Conservation (phyloP, 2,113 vertebrate species). For the Xerus inauris region DNA sequence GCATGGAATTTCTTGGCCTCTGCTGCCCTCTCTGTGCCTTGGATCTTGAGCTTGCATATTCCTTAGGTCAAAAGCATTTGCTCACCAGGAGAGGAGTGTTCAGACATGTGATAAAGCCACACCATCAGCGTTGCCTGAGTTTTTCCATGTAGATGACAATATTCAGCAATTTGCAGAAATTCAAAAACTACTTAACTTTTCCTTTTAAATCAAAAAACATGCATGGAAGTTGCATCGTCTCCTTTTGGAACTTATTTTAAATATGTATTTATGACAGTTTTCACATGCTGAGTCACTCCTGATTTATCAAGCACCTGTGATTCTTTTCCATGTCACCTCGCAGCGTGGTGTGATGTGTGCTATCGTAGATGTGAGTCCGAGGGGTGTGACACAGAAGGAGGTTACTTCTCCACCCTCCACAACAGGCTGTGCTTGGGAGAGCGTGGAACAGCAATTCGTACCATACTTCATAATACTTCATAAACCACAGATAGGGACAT, state of each 20-base stretch:
- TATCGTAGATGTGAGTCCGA: neutral
- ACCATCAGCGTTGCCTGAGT: neutral
- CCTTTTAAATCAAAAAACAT: neutral
- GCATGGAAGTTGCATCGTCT: neutral
- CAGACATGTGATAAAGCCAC: neutral
- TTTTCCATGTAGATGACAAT: neutral
- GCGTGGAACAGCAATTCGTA: neutral
- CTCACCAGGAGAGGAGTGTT: neutral
- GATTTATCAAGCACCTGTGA: neutral
- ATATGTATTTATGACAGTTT: neutral
- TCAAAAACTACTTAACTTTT: neutral
- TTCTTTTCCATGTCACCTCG: neutral
- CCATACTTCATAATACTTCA: neutral
- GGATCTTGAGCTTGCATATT: neutral
- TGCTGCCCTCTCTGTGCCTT: neutral
- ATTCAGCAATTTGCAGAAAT: neutral
- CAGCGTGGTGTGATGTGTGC: neutral
- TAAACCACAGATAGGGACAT: neutral
- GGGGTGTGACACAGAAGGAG: accelerated
- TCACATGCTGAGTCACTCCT: neutral
- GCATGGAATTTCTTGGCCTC: neutral
- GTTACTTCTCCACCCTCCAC: neutral
- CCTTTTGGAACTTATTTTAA: neutral
- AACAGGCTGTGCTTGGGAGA: neutral
- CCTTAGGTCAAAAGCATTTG: neutral